Evolutionary conservation across 2,888 invertebrate species (phyloP).

Genomic region (Galerucella nymphaeae): DNA sequence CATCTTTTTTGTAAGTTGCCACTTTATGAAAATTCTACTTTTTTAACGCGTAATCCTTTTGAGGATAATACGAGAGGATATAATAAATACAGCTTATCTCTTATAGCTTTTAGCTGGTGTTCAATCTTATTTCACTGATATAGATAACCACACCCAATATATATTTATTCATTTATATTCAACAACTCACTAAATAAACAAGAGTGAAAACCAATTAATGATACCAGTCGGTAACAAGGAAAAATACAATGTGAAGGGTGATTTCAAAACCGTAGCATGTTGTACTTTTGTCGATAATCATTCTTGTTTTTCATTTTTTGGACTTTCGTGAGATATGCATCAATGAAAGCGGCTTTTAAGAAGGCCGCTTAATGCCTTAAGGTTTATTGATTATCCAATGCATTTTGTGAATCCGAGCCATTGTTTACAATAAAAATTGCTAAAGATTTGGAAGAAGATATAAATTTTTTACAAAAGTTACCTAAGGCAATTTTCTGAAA

Average conservation of each 20-base stretch:
- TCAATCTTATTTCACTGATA: constrained; percentile 47
- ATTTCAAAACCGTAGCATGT: constrained; percentile 43
- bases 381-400: constrained; percentile 11
- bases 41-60: not conserved
- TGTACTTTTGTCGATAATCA: constrained; percentile 24
- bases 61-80: constrained; percentile 27
- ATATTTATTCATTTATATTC: constrained; percentile 52
- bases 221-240: constrained; percentile 45
- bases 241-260: constrained; percentile 49
- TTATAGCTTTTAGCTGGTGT: constrained; percentile 35
- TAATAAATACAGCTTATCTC: constrained; percentile 26
- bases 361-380: constrained; percentile 13
- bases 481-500: not conserved
- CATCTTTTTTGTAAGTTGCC: too few species aligned
- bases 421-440: constrained; percentile 13
- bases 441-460: constrained; percentile 10
- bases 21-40: not conserved
- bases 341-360: constrained; percentile 29
- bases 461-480: not conserved
- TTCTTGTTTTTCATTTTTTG: constrained; percentile 30
- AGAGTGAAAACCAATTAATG: constrained; percentile 57
- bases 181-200: constrained; percentile 56
- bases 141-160: constrained; percentile 56
- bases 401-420: constrained; percentile 9
- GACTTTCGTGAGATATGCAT: constrained; percentile 30